Evolutionary conservation across 64 coral and sea anemone species (phyloP).

Genomic region (Platygyra sinensis): DNA sequence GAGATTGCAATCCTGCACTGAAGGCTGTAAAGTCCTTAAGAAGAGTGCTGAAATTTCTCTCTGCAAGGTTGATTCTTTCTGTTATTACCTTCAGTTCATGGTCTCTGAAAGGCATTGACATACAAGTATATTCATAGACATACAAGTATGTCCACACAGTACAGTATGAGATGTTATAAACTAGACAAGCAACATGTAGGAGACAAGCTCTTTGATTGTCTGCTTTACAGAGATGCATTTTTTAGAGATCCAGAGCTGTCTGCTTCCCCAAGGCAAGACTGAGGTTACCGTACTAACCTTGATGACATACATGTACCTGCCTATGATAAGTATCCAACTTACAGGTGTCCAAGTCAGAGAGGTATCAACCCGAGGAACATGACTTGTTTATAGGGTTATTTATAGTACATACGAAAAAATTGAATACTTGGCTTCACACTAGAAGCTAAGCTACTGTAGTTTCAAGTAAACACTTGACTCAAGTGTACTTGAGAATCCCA

Average conservation of each 20-base stretch:
- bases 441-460: no score
- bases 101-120: constrained; percentile 44
- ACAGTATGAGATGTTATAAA: not conserved
- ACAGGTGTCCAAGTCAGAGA: not conserved
- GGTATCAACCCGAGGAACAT: not conserved
- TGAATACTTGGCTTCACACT: no score
- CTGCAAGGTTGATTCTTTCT: constrained; percentile 74
- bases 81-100: constrained; percentile 82
- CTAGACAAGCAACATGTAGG: not conserved
- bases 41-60: constrained; percentile 74
- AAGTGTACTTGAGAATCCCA: no score
- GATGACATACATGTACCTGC: no score
- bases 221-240: not conserved
- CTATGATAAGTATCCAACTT: no score
- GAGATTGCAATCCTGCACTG: constrained; percentile 40
- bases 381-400: no score
- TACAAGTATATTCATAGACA: not conserved
- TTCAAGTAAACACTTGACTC: no score
- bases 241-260: not conserved
- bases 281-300: no score
- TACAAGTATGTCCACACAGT: no score
- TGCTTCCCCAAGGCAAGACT: not conserved
- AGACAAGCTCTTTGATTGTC: not conserved
- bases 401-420: no score
- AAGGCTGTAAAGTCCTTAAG: constrained; percentile 72